Percentiles rank a stretch among this genome's conserved stretches.
Conservation (phyloP, 2,113 vertebrate species). For the Gobiocypris rarus region DNA sequence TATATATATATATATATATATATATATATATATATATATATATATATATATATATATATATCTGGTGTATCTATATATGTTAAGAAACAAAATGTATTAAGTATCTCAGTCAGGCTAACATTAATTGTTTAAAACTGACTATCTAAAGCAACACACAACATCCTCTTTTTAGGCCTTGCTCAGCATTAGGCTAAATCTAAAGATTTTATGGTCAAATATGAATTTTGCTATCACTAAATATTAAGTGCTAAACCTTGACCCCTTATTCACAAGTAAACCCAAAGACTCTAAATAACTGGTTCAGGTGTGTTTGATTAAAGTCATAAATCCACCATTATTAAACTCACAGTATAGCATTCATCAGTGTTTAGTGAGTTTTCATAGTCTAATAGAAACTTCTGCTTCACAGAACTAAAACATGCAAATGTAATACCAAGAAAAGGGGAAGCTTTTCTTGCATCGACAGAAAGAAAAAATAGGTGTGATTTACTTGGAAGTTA, state of each 20-base stretch:
- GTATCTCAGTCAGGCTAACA: too few relatives aligned
- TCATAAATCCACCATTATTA: neutral
- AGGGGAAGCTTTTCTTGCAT: neutral
- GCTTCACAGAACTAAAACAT: neutral
- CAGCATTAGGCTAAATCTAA: neutral
- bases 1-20: too few relatives aligned
- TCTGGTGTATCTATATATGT: too few relatives aligned
- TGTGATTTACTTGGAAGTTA: too few relatives aligned
- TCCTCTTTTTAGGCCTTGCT: neutral
- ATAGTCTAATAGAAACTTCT: neutral
- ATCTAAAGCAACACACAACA: neutral
- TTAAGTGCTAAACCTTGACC: neutral
- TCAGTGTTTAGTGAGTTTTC: neutral
- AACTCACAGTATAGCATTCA: neutral
- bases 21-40: too few relatives aligned
- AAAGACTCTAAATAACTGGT: too few relatives aligned
- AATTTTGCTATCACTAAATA: neutral
- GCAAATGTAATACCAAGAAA: neutral
- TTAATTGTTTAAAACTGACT: too few relatives aligned
- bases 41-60: too few relatives aligned
- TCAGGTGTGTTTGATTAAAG: too few relatives aligned
- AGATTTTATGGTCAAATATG: neutral
- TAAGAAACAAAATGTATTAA: too few relatives aligned
- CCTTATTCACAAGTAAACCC: neutral
- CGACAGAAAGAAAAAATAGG: too few relatives aligned